A percentile compares a stretch with the other conserved stretches of the same genome.
Evolutionary conservation across 1,140 invertebrate genomes (phyloP).

Genomic region (Ceratina australensis): DNA sequence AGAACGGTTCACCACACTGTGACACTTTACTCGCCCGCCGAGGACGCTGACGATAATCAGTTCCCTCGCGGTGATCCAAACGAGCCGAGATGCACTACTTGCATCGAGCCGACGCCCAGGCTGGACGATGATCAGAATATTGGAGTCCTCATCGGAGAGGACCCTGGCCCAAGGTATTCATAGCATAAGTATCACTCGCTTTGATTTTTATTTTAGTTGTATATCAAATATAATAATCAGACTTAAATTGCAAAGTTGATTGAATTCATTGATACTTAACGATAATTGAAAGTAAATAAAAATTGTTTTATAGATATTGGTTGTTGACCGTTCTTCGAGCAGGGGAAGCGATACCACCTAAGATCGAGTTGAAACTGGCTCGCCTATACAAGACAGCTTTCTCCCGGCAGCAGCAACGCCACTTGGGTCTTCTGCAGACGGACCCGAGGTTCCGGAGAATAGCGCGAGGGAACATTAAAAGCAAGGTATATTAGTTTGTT

Average conservation of each 20-base stretch:
- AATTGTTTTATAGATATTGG: slow-evolving; percentile 83
- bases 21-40: slow-evolving; percentile 70
- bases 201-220: too few relatives aligned
- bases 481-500: slow-evolving; percentile 35
- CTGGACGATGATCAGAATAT: slow-evolving; percentile 73
- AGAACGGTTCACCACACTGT: slow-evolving; percentile 73
- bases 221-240: too few relatives aligned
- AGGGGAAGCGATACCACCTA: slow-evolving; percentile 69
- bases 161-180: slow-evolving; percentile 75
- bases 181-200: neutral
- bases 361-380: slow-evolving; percentile 78
- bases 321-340: slow-evolving; percentile 86
- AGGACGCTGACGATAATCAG: slow-evolving; percentile 19
- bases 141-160: slow-evolving; percentile 73
- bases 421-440: slow-evolving; percentile 69
- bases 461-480: slow-evolving; percentile 27
- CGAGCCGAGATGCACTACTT: slow-evolving; percentile 67
- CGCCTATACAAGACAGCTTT: slow-evolving; percentile 79
- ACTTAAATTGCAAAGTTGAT: neutral
- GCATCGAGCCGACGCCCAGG: slow-evolving; percentile 75
- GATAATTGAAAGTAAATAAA: neutral
- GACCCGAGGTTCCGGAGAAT: slow-evolving; percentile 64
- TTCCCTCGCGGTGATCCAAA: slow-evolving; percentile 32
- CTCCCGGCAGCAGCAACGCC: slow-evolving; percentile 76
- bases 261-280: neutral